Percentiles rank a stretch among this genome's conserved stretches.
These are phyloP conservation scores for Phyto melanocephala DNA, from an alignment of 2,888 invertebrate species.

Conservation along the genomic window DNA sequence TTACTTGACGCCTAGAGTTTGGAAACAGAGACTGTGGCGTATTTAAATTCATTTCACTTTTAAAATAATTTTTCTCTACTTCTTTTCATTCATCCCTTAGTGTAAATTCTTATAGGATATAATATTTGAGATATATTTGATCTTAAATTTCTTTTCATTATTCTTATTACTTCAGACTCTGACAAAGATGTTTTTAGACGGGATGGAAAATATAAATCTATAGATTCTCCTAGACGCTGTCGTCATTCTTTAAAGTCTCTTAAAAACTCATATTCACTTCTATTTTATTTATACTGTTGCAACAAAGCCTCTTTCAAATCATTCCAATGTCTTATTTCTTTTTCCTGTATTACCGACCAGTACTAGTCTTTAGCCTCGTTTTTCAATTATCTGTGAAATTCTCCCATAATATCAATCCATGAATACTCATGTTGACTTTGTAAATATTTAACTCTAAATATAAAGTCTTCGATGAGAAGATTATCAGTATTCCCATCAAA, in stretches of 20 bases:
- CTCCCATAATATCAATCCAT: not conserved
- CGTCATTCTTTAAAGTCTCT: not conserved
- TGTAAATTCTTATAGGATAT: not conserved
- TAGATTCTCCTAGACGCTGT: not conserved
- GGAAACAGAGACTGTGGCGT: no score
- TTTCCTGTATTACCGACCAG: not conserved
- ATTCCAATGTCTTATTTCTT: not conserved
- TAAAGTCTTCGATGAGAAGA: not conserved
- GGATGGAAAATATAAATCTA: not conserved
- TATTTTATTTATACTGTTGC: not conserved
- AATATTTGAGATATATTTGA: not conserved
- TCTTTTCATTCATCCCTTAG: not conserved
- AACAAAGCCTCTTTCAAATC: not conserved
- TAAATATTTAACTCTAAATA: not conserved
- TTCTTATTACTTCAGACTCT: not conserved
- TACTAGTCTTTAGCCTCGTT: constrained; percentile 12
- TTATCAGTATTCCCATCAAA: not conserved
- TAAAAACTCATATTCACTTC: not conserved
- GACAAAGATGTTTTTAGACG: not conserved
- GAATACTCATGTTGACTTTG: not conserved
- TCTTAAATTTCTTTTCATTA: not conserved
- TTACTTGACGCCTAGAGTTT: no score
- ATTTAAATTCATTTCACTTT: not conserved
- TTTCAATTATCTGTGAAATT: not conserved
- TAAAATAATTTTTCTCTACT: not conserved